Evolutionary conservation across 2,888 invertebrate genomes (phyloP).

Genomic region (Spilosoma lubricipeda): DNA sequence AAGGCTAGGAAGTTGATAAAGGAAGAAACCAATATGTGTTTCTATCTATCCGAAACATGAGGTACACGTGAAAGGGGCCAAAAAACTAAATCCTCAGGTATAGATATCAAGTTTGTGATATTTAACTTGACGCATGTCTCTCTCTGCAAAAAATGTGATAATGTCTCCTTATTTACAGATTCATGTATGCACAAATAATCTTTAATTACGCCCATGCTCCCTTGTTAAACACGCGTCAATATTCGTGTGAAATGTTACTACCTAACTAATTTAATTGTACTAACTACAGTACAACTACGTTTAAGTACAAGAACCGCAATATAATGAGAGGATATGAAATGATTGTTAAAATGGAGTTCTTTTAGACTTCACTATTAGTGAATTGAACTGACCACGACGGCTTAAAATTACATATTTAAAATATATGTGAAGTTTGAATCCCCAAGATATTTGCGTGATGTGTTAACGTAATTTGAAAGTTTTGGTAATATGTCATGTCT

Average conservation of each 20-base stretch:
- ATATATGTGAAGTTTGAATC: constrained; percentile 13
- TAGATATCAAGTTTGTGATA: not conserved
- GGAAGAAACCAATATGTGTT: not conserved
- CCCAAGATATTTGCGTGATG: constrained; percentile 20
- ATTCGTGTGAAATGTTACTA: not conserved
- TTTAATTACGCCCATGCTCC: not conserved
- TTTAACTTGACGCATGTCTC: not conserved
- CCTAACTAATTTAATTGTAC: not conserved
- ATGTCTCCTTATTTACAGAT: not conserved
- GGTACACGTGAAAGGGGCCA: too few relatives aligned
- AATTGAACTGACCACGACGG: not conserved
- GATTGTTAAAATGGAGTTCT: too few relatives aligned
- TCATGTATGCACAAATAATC: not conserved
- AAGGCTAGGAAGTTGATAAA: too few relatives aligned
- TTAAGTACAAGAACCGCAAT: not conserved
- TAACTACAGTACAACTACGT: too few relatives aligned
- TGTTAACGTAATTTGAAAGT: constrained; percentile 25
- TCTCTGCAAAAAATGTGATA: not conserved
- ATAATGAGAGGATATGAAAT: not conserved
- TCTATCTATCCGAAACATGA: not conserved
- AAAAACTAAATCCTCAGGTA: not conserved
- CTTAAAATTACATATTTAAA: not conserved
- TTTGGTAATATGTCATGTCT: constrained; percentile 16
- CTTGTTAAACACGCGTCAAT: not conserved
- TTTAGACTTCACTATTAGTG: too few relatives aligned